Base-by-base conservation (phyloP, 2,797 vertebrate species). In the Sebastolobus altivelis region DNA sequence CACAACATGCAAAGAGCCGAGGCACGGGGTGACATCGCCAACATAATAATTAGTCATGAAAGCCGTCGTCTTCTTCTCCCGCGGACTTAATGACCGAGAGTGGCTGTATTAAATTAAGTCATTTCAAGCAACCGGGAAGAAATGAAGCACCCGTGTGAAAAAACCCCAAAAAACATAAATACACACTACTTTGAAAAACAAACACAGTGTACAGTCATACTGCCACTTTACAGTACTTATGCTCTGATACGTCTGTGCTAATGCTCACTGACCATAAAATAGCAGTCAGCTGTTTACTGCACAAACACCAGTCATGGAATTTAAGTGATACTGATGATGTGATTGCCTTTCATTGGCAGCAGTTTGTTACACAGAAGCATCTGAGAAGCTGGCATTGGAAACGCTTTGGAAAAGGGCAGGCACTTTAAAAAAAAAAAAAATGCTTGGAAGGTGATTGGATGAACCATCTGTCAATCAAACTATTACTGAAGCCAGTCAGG, bases 41-140 rank as follows among this genome's bases (percentile, higher is more conserved):
- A 80, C 84, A 87, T 84, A 52, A 63, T 75, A 86, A 92, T 92
- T 82, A 89, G 74, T 13, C 22, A 59, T 65, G 63, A 79, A 79
- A 72, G 80, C 40, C 20, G 20, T 33, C 18, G 22, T 65, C 72
- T 52, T 62, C 72, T 81, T 72, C 69, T 84, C 60, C 38, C 6
- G 7, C 76, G 68, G 37, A 81, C 80, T 82, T 80, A 80, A 87
- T 82, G 82, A 88, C 71, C 69, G 37, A 2, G 20, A 84, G 79
- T 66, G 69, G 65, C 33, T 37, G 49, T 71, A 66, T 80, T 84
- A 62, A 85, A 87, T 80, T 65, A 56, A 79, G 71, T 49, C 6
- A 56, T 77, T 72, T 69, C 25, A 72, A 71, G 80, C 29, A 79
- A 83, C 58, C 6, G 56, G 38, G 20, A 74, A 75, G 20, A 72